Base-by-base conservation (phyloP, 1,140 invertebrate genomes). In the Acromyrmex charruanus region DNA sequence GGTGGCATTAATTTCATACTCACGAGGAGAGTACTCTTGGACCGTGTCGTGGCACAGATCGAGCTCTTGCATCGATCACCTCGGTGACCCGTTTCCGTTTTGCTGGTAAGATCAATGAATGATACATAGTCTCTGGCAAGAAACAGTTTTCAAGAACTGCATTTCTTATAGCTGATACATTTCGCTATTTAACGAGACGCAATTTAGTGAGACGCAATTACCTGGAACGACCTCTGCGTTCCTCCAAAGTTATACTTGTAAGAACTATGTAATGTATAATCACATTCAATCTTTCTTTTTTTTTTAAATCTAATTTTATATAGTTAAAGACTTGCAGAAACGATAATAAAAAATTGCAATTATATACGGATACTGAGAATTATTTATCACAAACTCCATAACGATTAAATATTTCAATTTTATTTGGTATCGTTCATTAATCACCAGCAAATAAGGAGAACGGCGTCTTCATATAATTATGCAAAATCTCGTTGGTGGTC, bases 401-500 rank as follows among this genome's bases (percentile, higher is more conserved):
- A 35, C 4, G n/a, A 7, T 44, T n/a, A n/a, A n/a, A 3, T 16
- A 61, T 10, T 25, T 35, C 18, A 39, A 39, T 35, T 10, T n/a
- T 39, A 16, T 44, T 61, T 61, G 3, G 18, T 82, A 61, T 28
- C 39, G 49, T 84, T 31, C 69, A 28, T 84, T 63, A 61, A 84
- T 84, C 80, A 25, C 69, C 80, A 63, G 58, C 80, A 74, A 75
- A 75, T 35, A 21, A 63, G 28, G 18, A 84, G 61, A 18, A 39
- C 35, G 55, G 25, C 9, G 2, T 49, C 55, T 35, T 35, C 14
- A 75, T 6, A 7, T 75, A 72, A 53, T 77, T 77, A 58, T 25
- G n/a, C 6, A 25, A 74, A 86, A 77, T 88, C 61, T 91, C 90
- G 87, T 90, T 90, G 89, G 89, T 91, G 89, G 89, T 90, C 90